These are phyloP conservation scores for Pseudochirops corinnae DNA, from an alignment of 2,797 vertebrate species.

Conservation along the genomic window DNA sequence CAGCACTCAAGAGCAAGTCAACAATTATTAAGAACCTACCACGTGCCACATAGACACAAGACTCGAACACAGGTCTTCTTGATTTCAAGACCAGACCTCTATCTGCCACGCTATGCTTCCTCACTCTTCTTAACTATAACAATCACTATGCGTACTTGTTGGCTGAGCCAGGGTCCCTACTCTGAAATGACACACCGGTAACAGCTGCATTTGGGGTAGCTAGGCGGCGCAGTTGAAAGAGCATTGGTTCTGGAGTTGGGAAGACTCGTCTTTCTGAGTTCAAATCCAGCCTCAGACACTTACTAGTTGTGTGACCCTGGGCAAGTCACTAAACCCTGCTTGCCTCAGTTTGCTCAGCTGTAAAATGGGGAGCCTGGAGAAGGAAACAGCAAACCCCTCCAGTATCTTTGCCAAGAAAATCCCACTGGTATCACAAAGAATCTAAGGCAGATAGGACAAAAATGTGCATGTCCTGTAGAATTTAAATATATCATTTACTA, in stretches of 20 bases:
- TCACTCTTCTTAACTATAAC: background rate
- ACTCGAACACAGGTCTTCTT: background rate
- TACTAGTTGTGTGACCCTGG: background rate
- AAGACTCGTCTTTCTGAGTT: background rate
- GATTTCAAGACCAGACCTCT: background rate
- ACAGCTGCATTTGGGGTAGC: background rate
- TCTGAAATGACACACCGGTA: background rate
- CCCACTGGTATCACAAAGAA: too few relatives aligned
- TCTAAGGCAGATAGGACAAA: background rate
- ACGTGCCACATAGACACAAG: background rate
- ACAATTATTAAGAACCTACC: background rate
- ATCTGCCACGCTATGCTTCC: background rate
- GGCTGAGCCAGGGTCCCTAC: background rate
- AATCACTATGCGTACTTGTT: background rate
- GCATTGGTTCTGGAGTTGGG: background rate
- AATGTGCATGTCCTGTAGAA: background rate
- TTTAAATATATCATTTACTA: background rate
- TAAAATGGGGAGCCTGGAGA: background rate
- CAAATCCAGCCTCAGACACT: background rate
- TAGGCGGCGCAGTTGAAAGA: background rate
- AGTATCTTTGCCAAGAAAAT: background rate
- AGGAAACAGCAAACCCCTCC: background rate
- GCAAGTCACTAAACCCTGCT: background rate
- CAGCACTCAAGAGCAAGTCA: background rate
- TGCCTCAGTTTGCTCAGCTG: background rate